Base-by-base conservation (phyloP, 2,888 invertebrate genomes). In the Crepidodera aurea region DNA sequence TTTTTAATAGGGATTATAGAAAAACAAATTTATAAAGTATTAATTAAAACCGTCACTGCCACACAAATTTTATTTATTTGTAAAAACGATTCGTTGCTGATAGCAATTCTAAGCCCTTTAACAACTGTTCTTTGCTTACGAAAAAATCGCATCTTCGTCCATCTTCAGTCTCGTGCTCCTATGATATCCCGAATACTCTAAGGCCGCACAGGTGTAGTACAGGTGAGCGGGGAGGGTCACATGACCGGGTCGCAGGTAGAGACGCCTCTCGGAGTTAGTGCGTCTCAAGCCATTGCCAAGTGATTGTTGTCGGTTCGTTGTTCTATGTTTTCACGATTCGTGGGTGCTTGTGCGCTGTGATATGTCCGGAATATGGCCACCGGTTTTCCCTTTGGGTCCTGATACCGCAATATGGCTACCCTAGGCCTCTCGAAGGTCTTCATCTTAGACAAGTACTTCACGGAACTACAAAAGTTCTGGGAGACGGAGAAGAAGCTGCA, bases 381-480 rank as follows among this genome's bases (percentile, higher is more conserved):
- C 64, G 69, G 71, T 67, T 67, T 69, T 71, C 68, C 69, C 66
- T 60, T 61, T 62, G 67, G 71, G 65, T 69, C 69, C 65, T 73
- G 71, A 74, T 65, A 68, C 66, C 66, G 55, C 79, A 83, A 83
- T 84, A 95, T 95, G 95, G 94, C 95, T 88, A 94, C 94, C 83
- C 88, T 95, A 85, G 95, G 95, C 86, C 91, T 95, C 78, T 94
- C 94, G 82, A 96, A 96, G 87, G 95, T 95, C 83, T 96, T 95
- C 88, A 96, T 96, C 83, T 89, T 96, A 87, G 96, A 96, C 90
- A 96, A 96, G 84, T 96, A 96, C 84, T 96, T 96, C 85, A 94
- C 94, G 73, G 96, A 96, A 85, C 87, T 96, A 83, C 94, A 94
- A 83, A 96, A 96, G 85, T 94, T 95, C 85, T 94, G 95, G 93